phyloP scores from a whole-genome alignment of 2,888 invertebrate species.

The Leptogaster cylindrica region DNA sequence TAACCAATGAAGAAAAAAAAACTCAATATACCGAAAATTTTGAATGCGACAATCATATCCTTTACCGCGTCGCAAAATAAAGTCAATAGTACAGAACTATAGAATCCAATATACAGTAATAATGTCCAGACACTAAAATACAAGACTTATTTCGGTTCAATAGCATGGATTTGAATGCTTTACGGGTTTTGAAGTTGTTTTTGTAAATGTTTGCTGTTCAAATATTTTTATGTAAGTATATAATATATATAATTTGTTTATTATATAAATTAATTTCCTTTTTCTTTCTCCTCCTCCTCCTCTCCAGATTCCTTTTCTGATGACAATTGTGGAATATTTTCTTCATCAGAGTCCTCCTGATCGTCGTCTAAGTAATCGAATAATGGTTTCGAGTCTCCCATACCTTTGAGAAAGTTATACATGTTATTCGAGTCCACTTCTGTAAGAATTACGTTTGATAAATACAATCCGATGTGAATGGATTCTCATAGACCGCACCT shows the following conservation, averaged over 20 bases:
- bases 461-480: too few relatives aligned
- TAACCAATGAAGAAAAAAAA: too few relatives aligned
- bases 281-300: constrained; percentile 55
- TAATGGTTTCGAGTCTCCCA: constrained; percentile 68
- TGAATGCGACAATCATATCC: too few relatives aligned
- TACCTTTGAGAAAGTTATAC: constrained; percentile 17
- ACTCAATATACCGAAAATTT: too few relatives aligned
- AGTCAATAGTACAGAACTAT: too few relatives aligned
- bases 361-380: constrained; percentile 76
- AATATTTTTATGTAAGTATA: constrained; percentile 16
- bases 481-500: constrained; percentile 57
- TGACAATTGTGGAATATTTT: constrained; percentile 59
- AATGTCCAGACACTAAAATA: too few relatives aligned
- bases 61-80: too few relatives aligned
- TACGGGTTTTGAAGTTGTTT: constrained; percentile 20
- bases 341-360: constrained; percentile 77
- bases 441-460: too few relatives aligned
- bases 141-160: constrained; percentile 23
- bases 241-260: constrained; percentile 27
- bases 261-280: constrained; percentile 49
- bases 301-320: constrained; percentile 57
- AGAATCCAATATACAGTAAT: too few relatives aligned
- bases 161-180: constrained; percentile 10
- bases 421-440: constrained; percentile 24
- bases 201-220: constrained; percentile 16